Evolutionary conservation across 1,140 invertebrate species (phyloP).

Genomic region (Ostrea edulis): DNA sequence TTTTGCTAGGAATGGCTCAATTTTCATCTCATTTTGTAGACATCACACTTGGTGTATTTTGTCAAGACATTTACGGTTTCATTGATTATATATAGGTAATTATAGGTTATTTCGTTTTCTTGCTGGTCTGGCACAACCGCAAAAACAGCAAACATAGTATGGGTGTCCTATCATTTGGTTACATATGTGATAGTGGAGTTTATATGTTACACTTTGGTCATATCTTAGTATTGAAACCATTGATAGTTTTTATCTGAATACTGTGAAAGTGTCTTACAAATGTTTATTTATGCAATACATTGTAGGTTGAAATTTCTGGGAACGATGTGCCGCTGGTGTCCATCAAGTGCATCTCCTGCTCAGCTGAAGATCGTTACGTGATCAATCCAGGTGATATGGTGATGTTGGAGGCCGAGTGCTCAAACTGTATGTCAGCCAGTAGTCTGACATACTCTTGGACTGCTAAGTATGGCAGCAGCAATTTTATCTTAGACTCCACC

Average conservation of each 20-base stretch:
- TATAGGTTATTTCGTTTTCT: too few species aligned
- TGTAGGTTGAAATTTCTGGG: constrained; percentile 58
- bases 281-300: constrained; percentile 35
- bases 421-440: constrained; percentile 53
- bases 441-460: constrained; percentile 63
- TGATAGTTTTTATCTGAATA: background rate
- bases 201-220: too few species aligned
- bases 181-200: too few species aligned
- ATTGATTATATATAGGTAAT: too few species aligned
- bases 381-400: constrained; percentile 62
- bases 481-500: constrained; percentile 40
- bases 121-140: too few species aligned
- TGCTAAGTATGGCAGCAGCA: constrained; percentile 34
- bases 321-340: constrained; percentile 60
- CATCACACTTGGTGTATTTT: too few species aligned
- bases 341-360: constrained; percentile 68
- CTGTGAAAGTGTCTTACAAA: background rate
- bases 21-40: too few species aligned
- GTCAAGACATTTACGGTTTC: too few species aligned
- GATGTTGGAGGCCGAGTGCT: constrained; percentile 64
- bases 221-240: too few species aligned
- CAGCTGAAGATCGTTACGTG: constrained; percentile 49
- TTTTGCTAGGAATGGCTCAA: too few species aligned
- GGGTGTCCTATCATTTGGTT: too few species aligned
- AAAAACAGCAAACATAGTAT: background rate